Evolutionary conservation across 2,888 invertebrate genomes (phyloP), one percentile per base, ranked within the genome.

Genomic region (Operophtera brumata): DNA sequence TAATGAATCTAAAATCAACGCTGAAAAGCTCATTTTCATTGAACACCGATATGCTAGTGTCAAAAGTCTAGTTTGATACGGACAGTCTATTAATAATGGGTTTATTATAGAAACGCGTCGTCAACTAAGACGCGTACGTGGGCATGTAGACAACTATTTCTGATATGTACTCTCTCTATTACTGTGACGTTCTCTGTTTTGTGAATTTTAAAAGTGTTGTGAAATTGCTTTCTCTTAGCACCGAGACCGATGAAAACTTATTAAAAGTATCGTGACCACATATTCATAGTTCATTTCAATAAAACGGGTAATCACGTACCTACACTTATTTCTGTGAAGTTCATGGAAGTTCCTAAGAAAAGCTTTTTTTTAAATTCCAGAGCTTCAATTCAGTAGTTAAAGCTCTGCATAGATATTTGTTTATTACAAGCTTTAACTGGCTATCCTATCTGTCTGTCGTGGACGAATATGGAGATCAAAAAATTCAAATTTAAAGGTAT

Each of bases 41-140:
- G 3, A 49, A 13, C 39, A 45, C 40, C 11, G 44, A 36, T 37
- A 14, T 12, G 36, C 11, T 9, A 45, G 54, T 42, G 47, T 40
- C 28, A 40, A 36, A 35, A 2, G 41, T 30, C 50, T 34, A 28
- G 56, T 56, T 51, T 51, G 50, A 56, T 55, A 49, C 40, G 61
- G 70, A 62, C 65, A 66, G 64, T 70, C 71, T 74, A 75, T 69
- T 66, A 73, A 75, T 75, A 75, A 54, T 40, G 52, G 47, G 47
- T 53, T 64, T 60, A 57, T 55, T 57, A 69, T 71, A 68, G 71
- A 66, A 65, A 64, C 63, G 68, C 68, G 67, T 59, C 71, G 67
- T 67, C 66, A 59, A 54, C 60, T 63, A 51, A 48, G 59, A 55
- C 71, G 64, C 72, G 71, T 71, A 75, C 75, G 73, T 65, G 57